phyloP scores from a whole-genome alignment of 2,797 vertebrate species.

The Ambastaia sidthimunki region DNA sequence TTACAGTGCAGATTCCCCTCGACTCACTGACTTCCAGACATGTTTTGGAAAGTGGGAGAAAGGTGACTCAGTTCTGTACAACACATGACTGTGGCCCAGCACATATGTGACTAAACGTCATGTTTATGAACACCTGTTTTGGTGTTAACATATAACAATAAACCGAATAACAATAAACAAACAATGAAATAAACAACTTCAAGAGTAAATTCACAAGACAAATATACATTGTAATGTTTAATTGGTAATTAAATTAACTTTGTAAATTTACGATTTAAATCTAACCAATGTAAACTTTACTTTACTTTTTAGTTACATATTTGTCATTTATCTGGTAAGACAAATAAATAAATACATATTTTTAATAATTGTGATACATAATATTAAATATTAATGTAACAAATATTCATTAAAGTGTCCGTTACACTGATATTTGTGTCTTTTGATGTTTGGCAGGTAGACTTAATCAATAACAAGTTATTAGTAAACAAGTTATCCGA shows the following conservation, averaged over 20 bases:
- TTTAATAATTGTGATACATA: background rate
- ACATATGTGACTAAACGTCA: constrained; percentile 1
- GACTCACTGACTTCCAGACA: background rate
- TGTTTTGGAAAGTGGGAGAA: constrained; percentile 29
- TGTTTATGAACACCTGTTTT: background rate
- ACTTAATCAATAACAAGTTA: background rate
- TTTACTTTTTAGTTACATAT: too few relatives aligned
- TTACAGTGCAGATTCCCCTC: constrained; percentile 6
- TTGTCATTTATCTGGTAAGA: too few relatives aligned
- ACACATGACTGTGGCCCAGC: background rate
- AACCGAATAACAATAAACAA: background rate
- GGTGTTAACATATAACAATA: too few relatives aligned
- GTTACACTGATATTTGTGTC: background rate
- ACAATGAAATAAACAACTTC: too few relatives aligned
- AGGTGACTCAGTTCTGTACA: constrained; percentile 16
- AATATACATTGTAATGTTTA: too few relatives aligned
- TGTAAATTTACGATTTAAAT: too few relatives aligned
- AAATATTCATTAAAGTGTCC: too few relatives aligned
- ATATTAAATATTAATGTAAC: background rate
- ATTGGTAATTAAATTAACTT: too few relatives aligned
- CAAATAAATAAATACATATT: too few relatives aligned
- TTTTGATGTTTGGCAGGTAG: constrained; percentile 27
- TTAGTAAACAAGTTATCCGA: constrained; percentile 72
- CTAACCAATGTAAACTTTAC: too few relatives aligned
- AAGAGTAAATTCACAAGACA: too few relatives aligned